These are phyloP conservation scores for Tupaia chinensis DNA, from an alignment of 2,113 vertebrate species.

Conservation along the genomic window DNA sequence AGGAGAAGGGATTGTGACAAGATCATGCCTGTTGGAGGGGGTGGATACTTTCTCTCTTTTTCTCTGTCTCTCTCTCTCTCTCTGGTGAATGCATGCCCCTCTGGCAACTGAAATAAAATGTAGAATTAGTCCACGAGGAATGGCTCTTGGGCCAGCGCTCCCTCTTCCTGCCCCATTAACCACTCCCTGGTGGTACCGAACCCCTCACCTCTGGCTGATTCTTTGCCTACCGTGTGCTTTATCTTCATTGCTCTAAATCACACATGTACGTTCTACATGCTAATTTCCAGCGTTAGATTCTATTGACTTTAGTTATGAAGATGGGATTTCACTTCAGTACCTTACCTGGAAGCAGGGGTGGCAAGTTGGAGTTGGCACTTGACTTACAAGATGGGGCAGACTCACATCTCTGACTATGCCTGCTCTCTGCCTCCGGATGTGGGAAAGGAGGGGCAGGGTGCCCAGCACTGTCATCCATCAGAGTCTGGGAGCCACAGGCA, in stretches of 20 bases:
- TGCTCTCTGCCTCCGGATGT: not conserved
- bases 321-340: not conserved
- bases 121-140: not conserved
- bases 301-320: not conserved
- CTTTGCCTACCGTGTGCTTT: not conserved
- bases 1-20: too few species aligned
- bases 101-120: too few species aligned
- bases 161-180: not conserved
- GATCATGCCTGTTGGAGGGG: too few species aligned
- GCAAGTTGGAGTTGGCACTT: fast-evolving
- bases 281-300: not conserved
- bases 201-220: not conserved
- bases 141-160: fast-evolving
- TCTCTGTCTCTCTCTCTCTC: too few species aligned
- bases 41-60: too few species aligned
- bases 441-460: too few species aligned
- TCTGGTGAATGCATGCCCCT: too few species aligned
- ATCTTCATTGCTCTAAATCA: not conserved
- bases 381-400: not conserved
- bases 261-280: not conserved
- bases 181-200: too few species aligned
- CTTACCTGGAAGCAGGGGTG: not conserved
- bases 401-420: not conserved
- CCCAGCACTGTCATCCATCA: not conserved
- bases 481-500: not conserved